These are phyloP conservation scores for Opisthograptis luteolata DNA, from an alignment of 2,888 invertebrate genomes.

Conservation along the genomic window DNA sequence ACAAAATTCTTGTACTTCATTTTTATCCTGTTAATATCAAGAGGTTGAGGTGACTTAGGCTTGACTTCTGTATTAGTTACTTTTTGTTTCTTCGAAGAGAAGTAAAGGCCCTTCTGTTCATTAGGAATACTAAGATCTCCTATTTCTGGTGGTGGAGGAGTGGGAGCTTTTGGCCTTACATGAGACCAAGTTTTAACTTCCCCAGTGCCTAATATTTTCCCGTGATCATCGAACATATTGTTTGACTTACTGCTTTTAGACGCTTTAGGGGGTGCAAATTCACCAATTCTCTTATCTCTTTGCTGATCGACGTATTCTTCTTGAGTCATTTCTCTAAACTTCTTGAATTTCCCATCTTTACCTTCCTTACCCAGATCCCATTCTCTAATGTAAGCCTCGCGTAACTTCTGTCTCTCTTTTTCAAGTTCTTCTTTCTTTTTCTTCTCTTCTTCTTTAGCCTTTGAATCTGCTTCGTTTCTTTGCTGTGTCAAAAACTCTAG, in stretches of 20 bases:
- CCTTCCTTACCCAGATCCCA: constrained; percentile 90
- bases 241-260: constrained; percentile 46
- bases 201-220: constrained; percentile 49
- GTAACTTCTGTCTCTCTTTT: constrained; percentile 74
- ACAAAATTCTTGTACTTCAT: constrained; percentile 71
- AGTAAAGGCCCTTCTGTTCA: constrained; percentile 67
- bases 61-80: background rate
- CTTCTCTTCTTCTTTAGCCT: constrained; percentile 70
- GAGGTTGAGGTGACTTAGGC: constrained; percentile 40
- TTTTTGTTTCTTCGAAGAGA: constrained; percentile 45
- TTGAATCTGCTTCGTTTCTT: constrained; percentile 75
- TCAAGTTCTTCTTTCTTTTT: constrained; percentile 73
- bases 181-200: constrained; percentile 66
- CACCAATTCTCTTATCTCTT: constrained; percentile 87
- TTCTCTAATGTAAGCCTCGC: constrained; percentile 85
- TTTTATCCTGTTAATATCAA: constrained; percentile 42
- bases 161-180: constrained; percentile 57
- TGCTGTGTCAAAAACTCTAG: constrained; percentile 75
- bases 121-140: constrained; percentile 45
- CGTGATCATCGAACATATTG: constrained; percentile 61
- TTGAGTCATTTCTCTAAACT: constrained; percentile 86
- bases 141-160: constrained; percentile 59
- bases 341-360: constrained; percentile 72
- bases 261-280: constrained; percentile 90
- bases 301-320: constrained; percentile 91